Conservation (phyloP, 2,113 vertebrate species). For the Pteropus alecto region DNA sequence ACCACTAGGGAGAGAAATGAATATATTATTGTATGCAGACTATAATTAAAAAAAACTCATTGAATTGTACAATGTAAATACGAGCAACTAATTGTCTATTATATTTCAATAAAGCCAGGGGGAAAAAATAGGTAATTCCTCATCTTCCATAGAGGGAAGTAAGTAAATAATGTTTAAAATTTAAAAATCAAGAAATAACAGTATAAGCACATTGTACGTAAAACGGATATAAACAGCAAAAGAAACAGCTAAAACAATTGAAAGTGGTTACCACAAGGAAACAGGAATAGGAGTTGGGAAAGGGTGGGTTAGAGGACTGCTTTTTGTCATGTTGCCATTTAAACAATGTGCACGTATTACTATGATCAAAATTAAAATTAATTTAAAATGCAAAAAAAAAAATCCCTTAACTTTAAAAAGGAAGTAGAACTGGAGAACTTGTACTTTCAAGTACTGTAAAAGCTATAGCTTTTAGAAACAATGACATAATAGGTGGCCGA, state of each 20-base stretch:
- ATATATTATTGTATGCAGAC: too few relatives aligned
- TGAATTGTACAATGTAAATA: too few relatives aligned
- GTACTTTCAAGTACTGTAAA: neutral
- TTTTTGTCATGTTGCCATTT: conserved; percentile 51
- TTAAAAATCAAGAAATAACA: conserved; percentile 20
- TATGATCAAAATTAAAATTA: conserved; percentile 63
- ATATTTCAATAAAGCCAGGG: too few relatives aligned
- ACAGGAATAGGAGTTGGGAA: neutral
- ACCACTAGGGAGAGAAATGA: too few relatives aligned
- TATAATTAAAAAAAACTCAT: too few relatives aligned
- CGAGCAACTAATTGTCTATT: too few relatives aligned
- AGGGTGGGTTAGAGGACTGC: neutral
- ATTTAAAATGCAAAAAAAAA: conserved; percentile 31
- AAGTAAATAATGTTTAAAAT: conserved; percentile 29
- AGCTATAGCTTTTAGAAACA: neutral
- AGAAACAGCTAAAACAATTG: conserved; percentile 27
- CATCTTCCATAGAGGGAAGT: neutral
- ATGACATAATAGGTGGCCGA: neutral
- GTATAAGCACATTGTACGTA: neutral
- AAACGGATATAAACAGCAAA: conserved; percentile 13
- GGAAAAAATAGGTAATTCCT: neutral
- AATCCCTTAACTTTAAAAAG: neutral
- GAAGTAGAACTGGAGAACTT: neutral
- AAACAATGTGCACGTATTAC: conserved; percentile 19
- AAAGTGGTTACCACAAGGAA: neutral